These are phyloP conservation scores for Propithecus perrieri DNA, from an alignment of 2,797 vertebrate species.

Conservation along the genomic window DNA sequence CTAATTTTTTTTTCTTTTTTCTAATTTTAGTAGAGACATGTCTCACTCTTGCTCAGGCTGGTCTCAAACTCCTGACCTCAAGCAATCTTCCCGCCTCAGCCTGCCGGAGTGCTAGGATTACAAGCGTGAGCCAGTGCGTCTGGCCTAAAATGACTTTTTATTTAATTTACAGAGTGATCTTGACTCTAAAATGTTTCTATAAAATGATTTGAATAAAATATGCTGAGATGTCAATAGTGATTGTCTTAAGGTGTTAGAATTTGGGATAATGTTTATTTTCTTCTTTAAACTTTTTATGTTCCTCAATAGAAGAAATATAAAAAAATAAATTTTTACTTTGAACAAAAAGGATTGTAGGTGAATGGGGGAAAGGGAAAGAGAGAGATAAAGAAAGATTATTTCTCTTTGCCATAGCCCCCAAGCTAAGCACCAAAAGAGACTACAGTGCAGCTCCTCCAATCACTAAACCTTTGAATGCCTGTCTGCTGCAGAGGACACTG, in stretches of 20 bases:
- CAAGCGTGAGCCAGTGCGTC: neutral
- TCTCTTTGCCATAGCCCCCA: neutral
- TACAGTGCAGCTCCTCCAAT: neutral
- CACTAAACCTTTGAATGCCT: neutral
- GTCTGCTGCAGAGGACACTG: neutral
- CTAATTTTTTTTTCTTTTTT: too few relatives aligned
- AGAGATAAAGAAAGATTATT: neutral
- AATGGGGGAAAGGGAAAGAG: neutral
- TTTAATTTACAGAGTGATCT: neutral
- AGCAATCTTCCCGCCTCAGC: too few relatives aligned
- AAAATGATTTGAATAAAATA: neutral
- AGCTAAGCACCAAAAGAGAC: neutral
- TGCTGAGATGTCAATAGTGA: neutral
- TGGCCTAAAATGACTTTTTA: neutral
- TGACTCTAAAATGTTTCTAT: neutral
- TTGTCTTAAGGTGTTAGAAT: neutral
- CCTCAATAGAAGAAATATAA: neutral
- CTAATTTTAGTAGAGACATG: too few relatives aligned
- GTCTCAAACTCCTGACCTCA: too few relatives aligned
- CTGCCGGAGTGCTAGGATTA: too few relatives aligned
- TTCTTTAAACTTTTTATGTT: neutral
- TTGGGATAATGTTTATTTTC: neutral
- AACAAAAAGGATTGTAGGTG: neutral
- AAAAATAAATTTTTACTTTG: neutral
- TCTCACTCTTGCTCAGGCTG: too few relatives aligned